A percentile compares a stretch with the other conserved stretches of the same genome.
Conservation (phyloP, 2,797 vertebrate genomes). For the Dendrocincla fuliginosa region DNA sequence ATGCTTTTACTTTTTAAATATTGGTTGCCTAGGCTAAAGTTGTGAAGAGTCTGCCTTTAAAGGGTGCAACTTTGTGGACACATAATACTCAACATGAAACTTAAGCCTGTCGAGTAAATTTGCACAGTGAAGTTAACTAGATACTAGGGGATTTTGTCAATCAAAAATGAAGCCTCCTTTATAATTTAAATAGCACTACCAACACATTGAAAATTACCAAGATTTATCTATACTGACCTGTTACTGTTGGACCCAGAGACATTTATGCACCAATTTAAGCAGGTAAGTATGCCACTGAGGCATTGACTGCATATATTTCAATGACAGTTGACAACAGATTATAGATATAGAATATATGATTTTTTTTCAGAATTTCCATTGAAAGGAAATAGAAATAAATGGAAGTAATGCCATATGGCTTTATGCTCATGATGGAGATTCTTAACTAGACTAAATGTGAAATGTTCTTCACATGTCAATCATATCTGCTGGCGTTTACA, state of each 20-base stretch:
- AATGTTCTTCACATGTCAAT: neutral
- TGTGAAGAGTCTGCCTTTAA: neutral
- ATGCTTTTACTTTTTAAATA: neutral
- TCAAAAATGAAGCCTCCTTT: neutral
- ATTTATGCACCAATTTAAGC: neutral
- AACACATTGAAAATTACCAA: neutral
- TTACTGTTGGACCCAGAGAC: neutral
- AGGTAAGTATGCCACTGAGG: neutral
- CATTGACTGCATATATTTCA: neutral
- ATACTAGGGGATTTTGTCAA: neutral
- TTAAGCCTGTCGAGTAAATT: neutral
- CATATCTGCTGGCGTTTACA: neutral
- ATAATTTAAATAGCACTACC: neutral
- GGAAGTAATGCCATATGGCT: neutral
- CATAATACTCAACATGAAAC: neutral
- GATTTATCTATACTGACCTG: neutral
- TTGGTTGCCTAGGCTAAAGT: neutral
- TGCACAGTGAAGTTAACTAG: neutral
- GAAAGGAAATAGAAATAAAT: slow-evolving; percentile 11
- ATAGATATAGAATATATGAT: neutral
- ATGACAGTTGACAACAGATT: neutral
- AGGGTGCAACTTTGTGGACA: neutral
- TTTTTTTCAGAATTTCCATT: neutral
- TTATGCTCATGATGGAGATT: neutral
- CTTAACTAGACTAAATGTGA: neutral